These are phyloP conservation scores for Drosophila quadrilineata DNA, from an alignment of 1,140 invertebrate species.

Conservation along the genomic window DNA sequence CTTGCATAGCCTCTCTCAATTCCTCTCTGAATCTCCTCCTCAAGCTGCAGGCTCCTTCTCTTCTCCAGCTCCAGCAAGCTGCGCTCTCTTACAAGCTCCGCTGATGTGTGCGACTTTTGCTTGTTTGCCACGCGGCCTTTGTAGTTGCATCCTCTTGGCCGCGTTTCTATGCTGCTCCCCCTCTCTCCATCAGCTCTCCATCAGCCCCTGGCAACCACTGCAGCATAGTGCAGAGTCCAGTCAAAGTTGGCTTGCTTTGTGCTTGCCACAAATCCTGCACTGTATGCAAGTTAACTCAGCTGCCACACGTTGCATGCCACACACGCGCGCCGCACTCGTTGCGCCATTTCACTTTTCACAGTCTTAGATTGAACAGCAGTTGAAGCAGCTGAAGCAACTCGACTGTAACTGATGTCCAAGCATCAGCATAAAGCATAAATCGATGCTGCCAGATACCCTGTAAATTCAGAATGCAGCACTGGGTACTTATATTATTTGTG, in stretches of 20 bases:
- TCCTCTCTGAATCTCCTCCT: not conserved
- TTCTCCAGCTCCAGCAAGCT: not conserved
- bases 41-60: not conserved
- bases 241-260: slow-evolving; percentile 30
- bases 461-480: slow-evolving; percentile 5
- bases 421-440: slow-evolving; percentile 30
- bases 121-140: slow-evolving; percentile 25
- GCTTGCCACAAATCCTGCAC: slow-evolving; percentile 53
- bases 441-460: slow-evolving; percentile 35
- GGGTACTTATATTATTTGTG: too few species aligned
- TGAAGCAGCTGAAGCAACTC: slow-evolving; percentile 1
- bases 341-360: slow-evolving; percentile 45
- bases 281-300: slow-evolving; percentile 56
- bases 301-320: not conserved
- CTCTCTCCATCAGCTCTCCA: too few species aligned
- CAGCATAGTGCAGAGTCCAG: slow-evolving; percentile 1
- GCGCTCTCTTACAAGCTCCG: too few species aligned
- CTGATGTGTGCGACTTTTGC: slow-evolving; percentile 1
- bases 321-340: not conserved
- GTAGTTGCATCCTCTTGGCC: slow-evolving; percentile 24
- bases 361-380: slow-evolving; percentile 18
- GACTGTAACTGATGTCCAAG: slow-evolving; percentile 24
- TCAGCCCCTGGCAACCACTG: slow-evolving; percentile 3
- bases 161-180: slow-evolving; percentile 25
- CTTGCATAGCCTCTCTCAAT: slow-evolving; percentile 5